These are phyloP conservation scores for Parascotia fuliginaria DNA, from an alignment of 2,888 invertebrate genomes.

Conservation along the genomic window DNA sequence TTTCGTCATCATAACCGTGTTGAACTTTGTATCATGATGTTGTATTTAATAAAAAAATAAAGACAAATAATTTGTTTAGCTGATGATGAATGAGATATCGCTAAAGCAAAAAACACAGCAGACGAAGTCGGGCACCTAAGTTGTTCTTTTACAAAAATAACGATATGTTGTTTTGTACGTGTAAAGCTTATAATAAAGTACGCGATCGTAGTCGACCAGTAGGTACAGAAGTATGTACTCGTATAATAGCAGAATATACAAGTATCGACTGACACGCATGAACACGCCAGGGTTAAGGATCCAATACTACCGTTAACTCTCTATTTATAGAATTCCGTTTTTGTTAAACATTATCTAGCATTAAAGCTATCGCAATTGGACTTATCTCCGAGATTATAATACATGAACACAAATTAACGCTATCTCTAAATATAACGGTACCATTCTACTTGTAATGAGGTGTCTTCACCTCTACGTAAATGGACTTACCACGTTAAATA, in stretches of 20 bases:
- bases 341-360: constrained; percentile 12
- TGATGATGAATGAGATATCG: no score
- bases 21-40: no score
- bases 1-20: no score
- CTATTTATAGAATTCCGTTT: constrained; percentile 15
- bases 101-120: not conserved
- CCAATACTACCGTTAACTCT: constrained; percentile 5
- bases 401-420: constrained; percentile 18
- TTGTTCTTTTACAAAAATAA: no score
- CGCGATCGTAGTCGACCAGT: not conserved
- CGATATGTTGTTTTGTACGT: no score
- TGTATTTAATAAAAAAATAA: no score
- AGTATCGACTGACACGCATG: not conserved
- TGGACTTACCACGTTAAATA: constrained; percentile 23
- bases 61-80: no score
- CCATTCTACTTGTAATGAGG: constrained; percentile 33
- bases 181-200: not conserved
- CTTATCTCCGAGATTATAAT: constrained; percentile 21
- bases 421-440: constrained; percentile 23
- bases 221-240: not conserved
- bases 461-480: constrained; percentile 30
- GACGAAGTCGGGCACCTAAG: not conserved
- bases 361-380: constrained; percentile 7
- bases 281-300: constrained; percentile 6
- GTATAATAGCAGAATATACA: not conserved